Evolutionary conservation across 2,113 vertebrate genomes (phyloP), one percentile per base, ranked within the genome.

Genomic region (Gymnarchus niloticus): DNA sequence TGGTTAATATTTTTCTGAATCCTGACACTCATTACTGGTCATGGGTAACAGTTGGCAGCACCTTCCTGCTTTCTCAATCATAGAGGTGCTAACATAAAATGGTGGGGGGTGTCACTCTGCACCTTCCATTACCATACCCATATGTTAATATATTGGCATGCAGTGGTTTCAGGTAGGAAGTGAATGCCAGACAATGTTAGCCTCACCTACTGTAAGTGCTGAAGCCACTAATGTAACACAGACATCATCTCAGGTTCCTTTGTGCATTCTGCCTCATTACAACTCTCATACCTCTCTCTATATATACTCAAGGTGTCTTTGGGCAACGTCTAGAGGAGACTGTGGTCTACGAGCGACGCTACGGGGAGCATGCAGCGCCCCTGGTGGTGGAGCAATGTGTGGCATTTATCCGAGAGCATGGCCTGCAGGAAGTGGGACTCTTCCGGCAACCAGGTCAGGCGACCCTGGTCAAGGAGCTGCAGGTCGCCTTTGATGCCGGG

Each of bases 351-450:
- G 94, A 95, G 88, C 91, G 93, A 0, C 92, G 94, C 28, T 94
- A 94, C 61, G 94, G 94, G 12, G 65, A 93, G 10, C 92, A 91
- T 28, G 90, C 91, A 89, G 95, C 94, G 84, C 94, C 95, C 51
- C 88, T 95, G 57, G 93, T 95, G 85, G 95, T 95, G 86, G 94
- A 94, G 89, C 95, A 95, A 90, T 95, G 95, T 56, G 95, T 93
- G 78, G 90, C 85, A 85, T 95, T 95, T 87, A 95, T 95, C 84
- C 89, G 92, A 77, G 91, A 92, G 56, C 90, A 87, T 0, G 95
- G 95, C 0, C 88, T 95, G 5, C 89, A 89, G 1, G 95, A 95
- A 76, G 94, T 94, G 83, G 94, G 94, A 84, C 91, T 95, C 90
- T 95, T 95, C 85, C 92, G 95, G 2, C 94, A 93, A 84, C 91